These are phyloP conservation scores for Zapus hudsonius DNA, from an alignment of 2,113 vertebrate species.

Conservation along the genomic window DNA sequence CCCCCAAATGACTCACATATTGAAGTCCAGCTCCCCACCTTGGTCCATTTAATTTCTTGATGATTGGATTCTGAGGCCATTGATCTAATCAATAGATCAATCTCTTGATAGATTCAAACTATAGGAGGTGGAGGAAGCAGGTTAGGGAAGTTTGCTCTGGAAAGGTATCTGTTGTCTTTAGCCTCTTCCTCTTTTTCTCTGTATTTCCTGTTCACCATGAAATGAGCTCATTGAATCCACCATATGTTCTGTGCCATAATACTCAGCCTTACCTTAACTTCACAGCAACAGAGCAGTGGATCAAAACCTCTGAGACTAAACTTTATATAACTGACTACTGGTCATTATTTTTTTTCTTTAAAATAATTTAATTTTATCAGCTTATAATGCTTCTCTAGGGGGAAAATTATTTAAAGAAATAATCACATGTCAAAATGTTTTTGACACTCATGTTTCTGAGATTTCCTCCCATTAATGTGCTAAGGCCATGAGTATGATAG, in stretches of 20 bases:
- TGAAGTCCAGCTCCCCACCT: neutral
- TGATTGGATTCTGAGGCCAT: neutral
- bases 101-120: neutral
- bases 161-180: neutral
- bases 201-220: neutral
- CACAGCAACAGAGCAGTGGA: neutral
- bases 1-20: neutral
- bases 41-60: neutral
- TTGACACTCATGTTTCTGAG: slow-evolving; percentile 1
- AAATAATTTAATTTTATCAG: neutral
- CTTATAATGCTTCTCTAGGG: neutral
- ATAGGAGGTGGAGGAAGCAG: too few relatives aligned
- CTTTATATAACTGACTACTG: neutral
- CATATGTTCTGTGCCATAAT: neutral
- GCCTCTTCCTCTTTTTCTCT: neutral
- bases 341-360: neutral
- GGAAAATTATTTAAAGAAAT: neutral
- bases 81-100: neutral
- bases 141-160: neutral
- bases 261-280: neutral
- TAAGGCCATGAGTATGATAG: neutral
- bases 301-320: neutral
- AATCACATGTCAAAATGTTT: neutral
- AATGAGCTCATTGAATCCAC: neutral
- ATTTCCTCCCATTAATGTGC: neutral